Percentiles rank a stretch among this genome's conserved stretches.
phyloP scores from a whole-genome alignment of 2,113 vertebrate genomes.

The Paraplagusia blochii region DNA sequence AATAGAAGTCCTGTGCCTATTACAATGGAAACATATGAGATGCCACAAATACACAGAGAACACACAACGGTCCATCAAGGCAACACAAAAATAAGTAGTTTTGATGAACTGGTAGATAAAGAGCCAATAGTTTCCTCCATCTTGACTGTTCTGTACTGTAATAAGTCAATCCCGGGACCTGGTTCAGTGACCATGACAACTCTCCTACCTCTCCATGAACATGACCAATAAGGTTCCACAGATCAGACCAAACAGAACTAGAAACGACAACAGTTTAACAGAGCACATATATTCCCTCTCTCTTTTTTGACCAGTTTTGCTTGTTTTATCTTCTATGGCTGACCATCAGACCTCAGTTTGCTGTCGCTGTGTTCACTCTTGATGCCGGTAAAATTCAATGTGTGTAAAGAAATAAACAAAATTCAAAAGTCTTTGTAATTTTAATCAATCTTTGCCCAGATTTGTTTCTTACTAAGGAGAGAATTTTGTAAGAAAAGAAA shows the following conservation, averaged over 20 bases:
- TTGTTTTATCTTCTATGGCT: slow-evolving; percentile 13
- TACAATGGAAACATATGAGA: background rate
- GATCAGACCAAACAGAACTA: slow-evolving; percentile 25
- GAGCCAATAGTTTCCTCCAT: too few relatives aligned
- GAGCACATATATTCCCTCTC: slow-evolving; percentile 18
- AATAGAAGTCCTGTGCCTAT: slow-evolving; percentile 3
- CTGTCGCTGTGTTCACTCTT: background rate
- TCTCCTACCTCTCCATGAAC: slow-evolving; percentile 70
- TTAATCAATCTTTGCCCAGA: background rate
- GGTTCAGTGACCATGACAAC: slow-evolving; percentile 60
- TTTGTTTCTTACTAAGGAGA: slow-evolving; percentile 13
- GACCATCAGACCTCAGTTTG: slow-evolving; percentile 53
- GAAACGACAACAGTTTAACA: slow-evolving; percentile 1
- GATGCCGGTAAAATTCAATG: too few relatives aligned
- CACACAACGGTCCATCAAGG: too few relatives aligned
- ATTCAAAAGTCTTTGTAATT: slow-evolving; percentile 17
- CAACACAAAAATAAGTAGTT: too few relatives aligned
- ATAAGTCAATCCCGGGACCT: slow-evolving; percentile 40
- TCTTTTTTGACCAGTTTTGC: slow-evolving; percentile 31
- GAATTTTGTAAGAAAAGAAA: slow-evolving; percentile 32
- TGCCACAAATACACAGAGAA: background rate
- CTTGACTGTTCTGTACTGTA: slow-evolving; percentile 33
- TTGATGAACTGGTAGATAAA: too few relatives aligned
- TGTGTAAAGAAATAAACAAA: slow-evolving; percentile 16
- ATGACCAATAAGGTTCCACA: slow-evolving; percentile 41